phyloP scores from a whole-genome alignment of 2,888 invertebrate genomes.

The Scrobipalpa costella region DNA sequence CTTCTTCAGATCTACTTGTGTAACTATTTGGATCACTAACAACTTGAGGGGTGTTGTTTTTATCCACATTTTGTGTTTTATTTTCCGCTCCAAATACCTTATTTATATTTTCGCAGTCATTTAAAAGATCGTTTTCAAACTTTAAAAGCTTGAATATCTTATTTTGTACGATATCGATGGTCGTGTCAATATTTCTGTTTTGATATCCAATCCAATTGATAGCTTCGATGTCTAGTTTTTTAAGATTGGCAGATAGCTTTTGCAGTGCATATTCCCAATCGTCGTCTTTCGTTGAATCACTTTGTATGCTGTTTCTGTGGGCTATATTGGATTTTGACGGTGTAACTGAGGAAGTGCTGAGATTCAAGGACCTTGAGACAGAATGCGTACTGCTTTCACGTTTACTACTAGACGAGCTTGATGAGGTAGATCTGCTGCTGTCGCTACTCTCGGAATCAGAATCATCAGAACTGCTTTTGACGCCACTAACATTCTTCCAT shows the following conservation, averaged over 20 bases:
- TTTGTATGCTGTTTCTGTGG: neutral
- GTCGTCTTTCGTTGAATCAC: slow-evolving; percentile 7
- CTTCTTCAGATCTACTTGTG: slow-evolving; percentile 28
- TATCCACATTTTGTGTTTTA: neutral
- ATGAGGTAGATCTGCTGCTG: slow-evolving; percentile 8
- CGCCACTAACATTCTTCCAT: slow-evolving; percentile 13
- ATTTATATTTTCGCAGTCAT: slow-evolving; percentile 43
- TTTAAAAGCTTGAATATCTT: slow-evolving; percentile 46
- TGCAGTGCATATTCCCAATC: slow-evolving; percentile 34
- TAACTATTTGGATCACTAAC: neutral
- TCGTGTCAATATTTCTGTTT: slow-evolving; percentile 34
- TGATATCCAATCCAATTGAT: slow-evolving; percentile 51
- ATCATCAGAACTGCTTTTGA: slow-evolving; percentile 14
- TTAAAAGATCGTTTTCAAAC: slow-evolving; percentile 47
- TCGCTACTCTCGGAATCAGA: neutral
- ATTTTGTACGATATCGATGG: slow-evolving; percentile 36
- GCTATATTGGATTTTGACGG: neutral
- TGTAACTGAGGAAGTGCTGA: slow-evolving; percentile 6
- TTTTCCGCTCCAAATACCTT: slow-evolving; percentile 25
- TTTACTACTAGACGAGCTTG: slow-evolving; percentile 26
- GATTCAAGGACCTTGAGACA: slow-evolving; percentile 22
- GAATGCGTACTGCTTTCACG: neutral
- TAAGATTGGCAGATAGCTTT: slow-evolving; percentile 42
- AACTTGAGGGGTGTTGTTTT: neutral
- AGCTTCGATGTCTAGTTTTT: slow-evolving; percentile 51